These are phyloP conservation scores for Orthochromis indermauri DNA, from an alignment of 2,113 vertebrate genomes.

Conservation along the genomic window DNA sequence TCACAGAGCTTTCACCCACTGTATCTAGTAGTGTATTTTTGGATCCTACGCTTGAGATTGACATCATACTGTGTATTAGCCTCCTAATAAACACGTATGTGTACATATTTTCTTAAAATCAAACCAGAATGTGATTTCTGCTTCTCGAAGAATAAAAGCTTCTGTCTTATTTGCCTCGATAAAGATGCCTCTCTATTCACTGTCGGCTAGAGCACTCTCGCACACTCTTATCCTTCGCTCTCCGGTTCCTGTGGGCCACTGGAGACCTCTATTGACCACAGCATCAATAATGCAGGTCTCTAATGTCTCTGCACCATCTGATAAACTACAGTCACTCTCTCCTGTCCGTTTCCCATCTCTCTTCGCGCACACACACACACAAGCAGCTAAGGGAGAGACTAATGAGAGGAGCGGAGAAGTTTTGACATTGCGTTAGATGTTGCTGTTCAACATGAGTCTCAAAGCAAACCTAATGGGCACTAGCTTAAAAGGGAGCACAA, in stretches of 20 bases:
- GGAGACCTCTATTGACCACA: slow-evolving; percentile 69
- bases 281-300: slow-evolving; percentile 70
- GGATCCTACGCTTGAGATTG: background rate
- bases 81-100: background rate
- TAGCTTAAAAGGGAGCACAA: slow-evolving; percentile 43
- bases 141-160: background rate
- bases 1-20: background rate
- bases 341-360: background rate
- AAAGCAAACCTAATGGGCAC: slow-evolving; percentile 49
- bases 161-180: slow-evolving; percentile 1
- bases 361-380: background rate
- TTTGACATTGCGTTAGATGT: slow-evolving; percentile 48
- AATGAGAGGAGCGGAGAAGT: slow-evolving; percentile 42
- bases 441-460: slow-evolving; percentile 32
- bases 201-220: slow-evolving; percentile 16
- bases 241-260: slow-evolving; percentile 55
- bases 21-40: background rate
- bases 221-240: slow-evolving; percentile 44
- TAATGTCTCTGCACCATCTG: slow-evolving; percentile 69
- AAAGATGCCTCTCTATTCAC: background rate
- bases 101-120: background rate
- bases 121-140: background rate
- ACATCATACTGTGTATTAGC: background rate
- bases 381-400: slow-evolving; percentile 24
- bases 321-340: slow-evolving; percentile 58